These are phyloP conservation scores for Apocheima hispidaria DNA, from an alignment of 2,888 invertebrate genomes.

Conservation along the genomic window DNA sequence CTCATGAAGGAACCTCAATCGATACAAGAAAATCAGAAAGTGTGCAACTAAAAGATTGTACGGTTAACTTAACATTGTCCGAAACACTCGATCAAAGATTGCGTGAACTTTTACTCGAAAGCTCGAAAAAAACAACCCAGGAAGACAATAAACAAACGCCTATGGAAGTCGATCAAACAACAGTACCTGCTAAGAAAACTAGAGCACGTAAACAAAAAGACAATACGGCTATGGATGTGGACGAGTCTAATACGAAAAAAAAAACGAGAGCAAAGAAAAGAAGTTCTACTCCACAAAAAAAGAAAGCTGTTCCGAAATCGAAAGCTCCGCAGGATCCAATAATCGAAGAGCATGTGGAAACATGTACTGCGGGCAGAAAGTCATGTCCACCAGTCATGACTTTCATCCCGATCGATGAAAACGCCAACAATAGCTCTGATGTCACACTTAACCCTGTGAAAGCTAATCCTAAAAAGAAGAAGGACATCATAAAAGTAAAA, in stretches of 20 bases:
- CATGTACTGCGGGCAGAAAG: conserved; percentile 61
- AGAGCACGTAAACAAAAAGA: conserved; percentile 7
- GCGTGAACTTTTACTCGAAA: conserved; percentile 68
- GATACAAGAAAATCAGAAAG: conserved; percentile 7
- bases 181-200: conserved; percentile 37
- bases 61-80: conserved; percentile 59
- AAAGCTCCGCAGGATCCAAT: conserved; percentile 55
- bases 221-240: conserved; percentile 41
- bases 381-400: conserved; percentile 68
- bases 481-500: conserved; percentile 78
- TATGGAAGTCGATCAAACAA: conserved; percentile 48
- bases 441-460: conserved; percentile 39
- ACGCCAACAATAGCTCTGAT: conserved; percentile 43
- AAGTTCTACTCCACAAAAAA: conserved; percentile 69
- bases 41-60: conserved; percentile 46
- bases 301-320: conserved; percentile 48
- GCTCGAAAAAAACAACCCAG: conserved; percentile 64
- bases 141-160: conserved; percentile 30
- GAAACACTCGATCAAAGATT: conserved; percentile 68
- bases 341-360: conserved; percentile 67
- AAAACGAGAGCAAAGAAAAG: conserved; percentile 56
- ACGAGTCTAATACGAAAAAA: conserved; percentile 22
- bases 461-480: conserved; percentile 59
- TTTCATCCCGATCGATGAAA: conserved; percentile 42
- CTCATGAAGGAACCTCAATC: conserved; percentile 34